Percentiles rank a stretch among this genome's conserved stretches.
Evolutionary conservation across 2,888 invertebrate genomes (phyloP).

Genomic region (Cephus rjabovi): DNA sequence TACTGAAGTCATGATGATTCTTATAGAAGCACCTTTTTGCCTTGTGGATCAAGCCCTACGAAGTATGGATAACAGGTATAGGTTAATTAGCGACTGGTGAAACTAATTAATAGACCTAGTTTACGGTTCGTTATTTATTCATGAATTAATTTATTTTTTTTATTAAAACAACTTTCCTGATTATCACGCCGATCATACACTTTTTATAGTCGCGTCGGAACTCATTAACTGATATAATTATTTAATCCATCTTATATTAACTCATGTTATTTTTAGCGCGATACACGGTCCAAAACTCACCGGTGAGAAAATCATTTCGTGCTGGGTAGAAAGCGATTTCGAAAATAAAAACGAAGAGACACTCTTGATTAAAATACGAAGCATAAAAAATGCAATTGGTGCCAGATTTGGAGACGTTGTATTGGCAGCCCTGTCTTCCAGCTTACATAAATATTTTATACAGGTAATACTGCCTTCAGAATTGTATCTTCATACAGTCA

Average conservation of each 20-base stretch:
- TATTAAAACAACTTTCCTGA: not conserved
- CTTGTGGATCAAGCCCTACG: conserved; percentile 49
- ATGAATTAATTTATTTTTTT: not conserved
- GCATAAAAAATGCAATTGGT: conserved; percentile 47
- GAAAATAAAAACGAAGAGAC: conserved; percentile 53
- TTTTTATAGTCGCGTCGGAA: not conserved
- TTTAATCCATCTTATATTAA: not conserved
- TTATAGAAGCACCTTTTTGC: conserved; percentile 34
- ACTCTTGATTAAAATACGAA: conserved; percentile 53
- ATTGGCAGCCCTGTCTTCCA: conserved; percentile 67
- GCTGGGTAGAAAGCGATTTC: conserved; percentile 44
- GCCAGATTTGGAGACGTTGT: conserved; percentile 68
- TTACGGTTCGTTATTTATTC: not conserved
- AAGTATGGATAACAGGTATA: conserved; percentile 61
- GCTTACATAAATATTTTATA: conserved; percentile 65
- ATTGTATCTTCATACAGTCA: not conserved
- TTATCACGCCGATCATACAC: not conserved
- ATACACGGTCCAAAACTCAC: conserved; percentile 67
- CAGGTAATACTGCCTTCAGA: conserved; percentile 52
- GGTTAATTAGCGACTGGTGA: not conserved
- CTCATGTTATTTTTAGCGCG: conserved; percentile 42
- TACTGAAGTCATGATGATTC: not conserved
- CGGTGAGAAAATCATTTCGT: conserved; percentile 63
- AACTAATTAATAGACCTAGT: not conserved
- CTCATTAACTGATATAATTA: not conserved